Percentiles rank a stretch among this genome's conserved stretches.
Conservation (phyloP, 2,888 invertebrate genomes). For the Listrodromus nycthemerus region DNA sequence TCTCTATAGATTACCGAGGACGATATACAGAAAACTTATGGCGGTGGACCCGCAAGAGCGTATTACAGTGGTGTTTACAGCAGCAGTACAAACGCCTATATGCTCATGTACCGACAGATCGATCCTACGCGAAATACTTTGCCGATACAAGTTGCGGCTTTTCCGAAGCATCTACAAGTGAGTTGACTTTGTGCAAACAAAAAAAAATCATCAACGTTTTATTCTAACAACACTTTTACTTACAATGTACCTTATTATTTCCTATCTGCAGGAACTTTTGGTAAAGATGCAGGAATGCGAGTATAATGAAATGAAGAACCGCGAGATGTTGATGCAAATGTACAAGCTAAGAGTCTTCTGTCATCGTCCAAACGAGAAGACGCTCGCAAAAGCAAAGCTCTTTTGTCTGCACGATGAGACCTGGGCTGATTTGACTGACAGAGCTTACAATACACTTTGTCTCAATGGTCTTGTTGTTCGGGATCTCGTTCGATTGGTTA, state of each 20-base stretch:
- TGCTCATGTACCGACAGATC: slow-evolving; percentile 95
- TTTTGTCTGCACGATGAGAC: slow-evolving; percentile 87
- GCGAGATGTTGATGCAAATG: slow-evolving; percentile 88
- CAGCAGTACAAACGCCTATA: slow-evolving; percentile 95
- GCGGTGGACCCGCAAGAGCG: slow-evolving; percentile 88
- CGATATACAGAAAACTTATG: slow-evolving; percentile 93
- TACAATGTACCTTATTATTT: slow-evolving; percentile 28
- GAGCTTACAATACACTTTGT: slow-evolving; percentile 87
- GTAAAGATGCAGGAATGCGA: slow-evolving; percentile 85
- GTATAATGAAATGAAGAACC: slow-evolving; percentile 86
- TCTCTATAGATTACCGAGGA: slow-evolving; percentile 89
- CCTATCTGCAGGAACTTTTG: slow-evolving; percentile 85
- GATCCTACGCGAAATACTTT: slow-evolving; percentile 87
- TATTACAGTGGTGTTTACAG: slow-evolving; percentile 91
- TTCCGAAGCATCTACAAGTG: slow-evolving; percentile 90
- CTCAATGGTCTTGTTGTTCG: slow-evolving; percentile 87
- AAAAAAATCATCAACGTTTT: not conserved
- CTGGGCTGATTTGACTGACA: slow-evolving; percentile 86
- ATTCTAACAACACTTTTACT: not conserved
- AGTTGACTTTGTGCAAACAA: not conserved
- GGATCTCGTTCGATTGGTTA: slow-evolving; percentile 90
- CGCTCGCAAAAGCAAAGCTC: slow-evolving; percentile 86
- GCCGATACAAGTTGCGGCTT: slow-evolving; percentile 89
- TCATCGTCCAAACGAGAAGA: slow-evolving; percentile 86
- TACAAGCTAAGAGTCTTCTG: slow-evolving; percentile 88